phyloP scores from a whole-genome alignment of 2,797 vertebrate genomes.

The Lindbergichthys nudifrons region DNA sequence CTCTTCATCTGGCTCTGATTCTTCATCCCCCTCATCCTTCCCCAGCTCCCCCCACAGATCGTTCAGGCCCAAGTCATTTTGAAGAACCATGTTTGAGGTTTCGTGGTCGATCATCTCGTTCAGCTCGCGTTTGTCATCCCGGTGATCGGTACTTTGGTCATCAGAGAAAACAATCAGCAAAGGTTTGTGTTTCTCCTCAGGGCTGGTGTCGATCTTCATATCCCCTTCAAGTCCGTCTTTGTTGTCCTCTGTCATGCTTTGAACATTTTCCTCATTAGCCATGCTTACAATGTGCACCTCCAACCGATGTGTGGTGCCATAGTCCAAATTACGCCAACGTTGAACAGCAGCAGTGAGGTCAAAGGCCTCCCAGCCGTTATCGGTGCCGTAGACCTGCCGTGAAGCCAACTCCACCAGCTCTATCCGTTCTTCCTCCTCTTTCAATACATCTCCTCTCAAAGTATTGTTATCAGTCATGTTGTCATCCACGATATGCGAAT shows the following conservation, averaged over 20 bases:
- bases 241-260: slow-evolving; percentile 42
- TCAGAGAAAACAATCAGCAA: slow-evolving; percentile 96
- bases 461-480: slow-evolving; percentile 53
- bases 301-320: slow-evolving; percentile 86
- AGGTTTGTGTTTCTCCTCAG: slow-evolving; percentile 91
- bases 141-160: slow-evolving; percentile 91
- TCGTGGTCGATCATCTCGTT: slow-evolving; percentile 96
- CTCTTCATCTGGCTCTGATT: slow-evolving; percentile 88
- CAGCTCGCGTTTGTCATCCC: slow-evolving; percentile 91
- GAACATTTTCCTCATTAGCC: slow-evolving; percentile 42
- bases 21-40: slow-evolving; percentile 59
- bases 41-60: slow-evolving; percentile 74
- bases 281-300: slow-evolving; percentile 93
- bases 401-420: slow-evolving; percentile 87
- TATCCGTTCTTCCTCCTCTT: slow-evolving; percentile 46
- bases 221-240: slow-evolving; percentile 75
- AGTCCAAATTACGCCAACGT: slow-evolving; percentile 88
- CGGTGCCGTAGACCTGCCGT: slow-evolving; percentile 89
- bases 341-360: slow-evolving; percentile 90
- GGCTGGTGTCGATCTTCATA: slow-evolving; percentile 90
- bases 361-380: slow-evolving; percentile 94
- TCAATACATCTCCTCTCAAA: slow-evolving; percentile 43
- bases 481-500: slow-evolving; percentile 43
- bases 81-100: slow-evolving; percentile 77
- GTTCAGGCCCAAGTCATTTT: slow-evolving; percentile 81